Conservation (phyloP, 2,113 vertebrate genomes). For the human (Homo sapiens) region DNA sequence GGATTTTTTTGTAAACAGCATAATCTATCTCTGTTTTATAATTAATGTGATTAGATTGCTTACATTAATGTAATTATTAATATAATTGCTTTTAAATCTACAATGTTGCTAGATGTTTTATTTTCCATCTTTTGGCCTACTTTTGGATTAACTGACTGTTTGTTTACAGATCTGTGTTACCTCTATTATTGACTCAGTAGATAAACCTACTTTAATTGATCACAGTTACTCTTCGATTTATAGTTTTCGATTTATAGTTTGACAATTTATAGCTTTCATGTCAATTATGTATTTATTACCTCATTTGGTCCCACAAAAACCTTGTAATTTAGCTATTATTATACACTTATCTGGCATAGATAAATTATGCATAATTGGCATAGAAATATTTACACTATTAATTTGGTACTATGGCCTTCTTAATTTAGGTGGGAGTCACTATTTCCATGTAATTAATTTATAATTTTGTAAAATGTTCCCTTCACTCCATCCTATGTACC, state of each 20-base stretch:
- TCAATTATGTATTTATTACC: background rate
- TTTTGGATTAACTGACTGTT: background rate
- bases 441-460: background rate
- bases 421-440: background rate
- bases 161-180: background rate
- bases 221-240: background rate
- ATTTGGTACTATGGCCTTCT: background rate
- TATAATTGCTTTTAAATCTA: background rate
- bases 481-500: background rate
- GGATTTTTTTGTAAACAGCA: background rate
- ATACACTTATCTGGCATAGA: background rate
- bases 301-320: background rate
- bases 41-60: background rate
- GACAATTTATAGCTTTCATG: background rate
- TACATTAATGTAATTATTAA: background rate
- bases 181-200: background rate
- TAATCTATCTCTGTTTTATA: background rate
- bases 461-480: background rate
- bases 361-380: background rate
- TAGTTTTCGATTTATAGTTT: background rate
- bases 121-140: background rate
- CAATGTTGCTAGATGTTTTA: background rate
- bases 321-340: background rate
- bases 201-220: background rate
- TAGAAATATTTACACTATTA: background rate